Evolutionary conservation across 2,797 vertebrate genomes (phyloP).

Genomic region (Epinephelus malabaricus): DNA sequence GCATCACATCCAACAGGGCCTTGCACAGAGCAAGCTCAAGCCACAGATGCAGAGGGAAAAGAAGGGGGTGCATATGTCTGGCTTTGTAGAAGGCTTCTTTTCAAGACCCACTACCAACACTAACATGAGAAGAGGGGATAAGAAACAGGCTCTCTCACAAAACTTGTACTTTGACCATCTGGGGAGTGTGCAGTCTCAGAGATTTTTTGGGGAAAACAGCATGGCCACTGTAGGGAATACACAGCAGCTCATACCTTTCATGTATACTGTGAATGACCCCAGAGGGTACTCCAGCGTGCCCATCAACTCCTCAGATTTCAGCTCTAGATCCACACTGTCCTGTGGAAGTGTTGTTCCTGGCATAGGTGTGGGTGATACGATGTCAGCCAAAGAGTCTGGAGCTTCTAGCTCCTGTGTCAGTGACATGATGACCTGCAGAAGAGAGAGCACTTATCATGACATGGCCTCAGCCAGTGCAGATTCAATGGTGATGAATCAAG

Average conservation of each 20-base stretch:
- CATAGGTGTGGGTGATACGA: constrained; percentile 77
- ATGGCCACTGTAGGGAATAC: constrained; percentile 62
- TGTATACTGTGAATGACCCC: constrained; percentile 81
- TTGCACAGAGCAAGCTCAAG: constrained; percentile 82
- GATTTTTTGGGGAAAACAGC: constrained; percentile 77
- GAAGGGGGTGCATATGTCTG: constrained; percentile 81
- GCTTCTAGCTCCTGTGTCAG: constrained; percentile 82
- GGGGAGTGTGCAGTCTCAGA: constrained; percentile 79
- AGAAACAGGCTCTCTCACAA: constrained; percentile 80
- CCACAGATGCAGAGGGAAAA: constrained; percentile 85
- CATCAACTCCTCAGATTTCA: constrained; percentile 75
- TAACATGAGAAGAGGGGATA: constrained; percentile 77
- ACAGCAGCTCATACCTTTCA: constrained; percentile 79
- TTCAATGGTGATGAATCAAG: constrained; percentile 82
- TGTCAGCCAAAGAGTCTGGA: constrained; percentile 81
- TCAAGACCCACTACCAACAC: constrained; percentile 76
- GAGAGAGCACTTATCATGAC: constrained; percentile 80
- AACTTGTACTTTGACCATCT: constrained; percentile 81
- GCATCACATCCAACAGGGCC: constrained; percentile 75
- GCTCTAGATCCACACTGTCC: constrained; percentile 71
- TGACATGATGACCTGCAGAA: constrained; percentile 71
- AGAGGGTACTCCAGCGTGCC: constrained; percentile 75
- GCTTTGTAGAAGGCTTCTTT: constrained; percentile 80
- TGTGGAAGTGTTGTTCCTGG: constrained; percentile 74
- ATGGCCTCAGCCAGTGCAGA: constrained; percentile 79